phyloP scores from a whole-genome alignment of 2,888 invertebrate species.

The Epsilonema sp. region DNA sequence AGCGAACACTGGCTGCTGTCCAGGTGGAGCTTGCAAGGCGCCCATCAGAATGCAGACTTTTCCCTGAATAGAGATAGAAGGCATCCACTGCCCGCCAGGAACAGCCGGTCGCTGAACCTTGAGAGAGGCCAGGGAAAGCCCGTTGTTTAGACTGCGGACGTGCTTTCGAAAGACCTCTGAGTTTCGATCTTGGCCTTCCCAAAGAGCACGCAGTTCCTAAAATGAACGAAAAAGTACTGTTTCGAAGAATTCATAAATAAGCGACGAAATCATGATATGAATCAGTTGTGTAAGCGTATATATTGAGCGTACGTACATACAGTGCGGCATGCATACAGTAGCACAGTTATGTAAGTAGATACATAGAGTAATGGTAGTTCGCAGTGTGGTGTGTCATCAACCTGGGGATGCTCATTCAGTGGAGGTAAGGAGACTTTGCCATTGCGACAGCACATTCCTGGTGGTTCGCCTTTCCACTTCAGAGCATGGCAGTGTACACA shows the following conservation, averaged over 20 bases:
- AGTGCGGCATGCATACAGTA: too few species aligned
- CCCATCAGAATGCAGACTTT: not conserved
- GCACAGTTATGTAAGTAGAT: too few species aligned
- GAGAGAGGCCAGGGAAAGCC: not conserved
- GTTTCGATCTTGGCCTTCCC: not conserved
- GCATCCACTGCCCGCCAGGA: not conserved
- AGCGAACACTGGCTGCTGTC: not conserved
- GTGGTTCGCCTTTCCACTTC: not conserved
- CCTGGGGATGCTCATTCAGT: too few species aligned
- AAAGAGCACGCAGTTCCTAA: too few species aligned
- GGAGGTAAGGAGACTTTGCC: not conserved
- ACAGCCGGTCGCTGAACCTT: not conserved
- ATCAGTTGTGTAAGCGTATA: too few species aligned
- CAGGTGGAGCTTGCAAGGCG: not conserved
- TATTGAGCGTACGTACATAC: too few species aligned
- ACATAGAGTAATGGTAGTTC: too few species aligned
- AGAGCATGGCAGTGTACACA: not conserved
- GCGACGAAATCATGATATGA: too few species aligned
- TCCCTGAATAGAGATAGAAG: not conserved
- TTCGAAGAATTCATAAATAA: too few species aligned
- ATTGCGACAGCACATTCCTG: not conserved
- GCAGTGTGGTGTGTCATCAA: too few species aligned
- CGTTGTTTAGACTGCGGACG: not conserved
- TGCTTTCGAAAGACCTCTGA: not conserved
- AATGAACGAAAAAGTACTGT: too few species aligned